Conservation (phyloP, 2,113 vertebrate genomes). For the Pituophis catenifer region DNA sequence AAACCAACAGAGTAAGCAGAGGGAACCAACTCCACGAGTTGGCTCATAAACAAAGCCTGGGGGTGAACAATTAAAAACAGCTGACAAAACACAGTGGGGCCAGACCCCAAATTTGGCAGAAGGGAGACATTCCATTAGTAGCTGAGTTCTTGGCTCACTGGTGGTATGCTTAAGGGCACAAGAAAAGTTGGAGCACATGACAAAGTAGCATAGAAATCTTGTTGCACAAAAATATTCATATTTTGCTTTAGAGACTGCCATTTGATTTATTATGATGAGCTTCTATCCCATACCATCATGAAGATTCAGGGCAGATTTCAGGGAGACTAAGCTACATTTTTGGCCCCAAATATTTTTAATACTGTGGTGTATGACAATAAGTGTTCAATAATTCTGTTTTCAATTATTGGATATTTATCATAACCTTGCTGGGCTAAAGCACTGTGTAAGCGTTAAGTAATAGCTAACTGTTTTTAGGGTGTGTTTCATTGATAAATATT, state of each 20-base stretch:
- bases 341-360: neutral
- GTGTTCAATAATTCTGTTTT: neutral
- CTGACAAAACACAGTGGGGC: neutral
- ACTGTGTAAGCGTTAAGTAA: neutral
- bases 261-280: neutral
- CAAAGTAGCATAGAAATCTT: neutral
- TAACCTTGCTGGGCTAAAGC: neutral
- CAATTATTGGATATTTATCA: neutral
- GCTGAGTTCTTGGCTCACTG: neutral
- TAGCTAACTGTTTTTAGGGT: neutral
- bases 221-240: neutral
- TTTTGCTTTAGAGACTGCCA: neutral
- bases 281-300: neutral
- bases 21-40: neutral
- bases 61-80: slow-evolving; percentile 44
- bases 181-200: neutral
- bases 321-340: neutral
- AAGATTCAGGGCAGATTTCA: neutral
- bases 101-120: neutral
- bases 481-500: neutral
- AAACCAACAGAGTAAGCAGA: neutral
- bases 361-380: neutral
- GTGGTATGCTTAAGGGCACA: neutral
- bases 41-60: slow-evolving; percentile 38
- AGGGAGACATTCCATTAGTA: neutral